Percentiles rank a stretch among this genome's conserved stretches.
Conservation (phyloP, 1,140 invertebrate genomes). For the Zeugodacus cucurbitae region DNA sequence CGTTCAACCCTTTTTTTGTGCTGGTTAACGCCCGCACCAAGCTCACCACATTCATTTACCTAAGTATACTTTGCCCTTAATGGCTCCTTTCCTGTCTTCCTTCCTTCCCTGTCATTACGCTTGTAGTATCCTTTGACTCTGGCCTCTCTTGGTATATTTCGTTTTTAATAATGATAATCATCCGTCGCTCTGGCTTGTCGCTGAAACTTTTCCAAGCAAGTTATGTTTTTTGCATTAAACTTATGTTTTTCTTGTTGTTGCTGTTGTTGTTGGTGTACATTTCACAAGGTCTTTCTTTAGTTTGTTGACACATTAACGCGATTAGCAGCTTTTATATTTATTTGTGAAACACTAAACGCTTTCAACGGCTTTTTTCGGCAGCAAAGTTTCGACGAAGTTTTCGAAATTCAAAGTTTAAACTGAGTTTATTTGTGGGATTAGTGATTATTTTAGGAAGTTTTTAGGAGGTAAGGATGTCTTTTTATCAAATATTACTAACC, state of each 20-base stretch:
- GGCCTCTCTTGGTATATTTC: not conserved
- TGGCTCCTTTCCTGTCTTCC: not conserved
- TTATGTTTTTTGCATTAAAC: not conserved
- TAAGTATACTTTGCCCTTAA: slow-evolving; percentile 25
- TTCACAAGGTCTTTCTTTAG: not conserved
- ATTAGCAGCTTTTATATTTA: slow-evolving; percentile 4
- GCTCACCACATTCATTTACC: slow-evolving; percentile 34
- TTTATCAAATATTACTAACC: too few species aligned
- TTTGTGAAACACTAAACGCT: not conserved
- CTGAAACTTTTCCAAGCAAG: not conserved
- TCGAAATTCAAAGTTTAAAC: not conserved
- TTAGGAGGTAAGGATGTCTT: too few species aligned
- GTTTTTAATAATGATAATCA: slow-evolving; percentile 34
- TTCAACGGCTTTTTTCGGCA: not conserved
- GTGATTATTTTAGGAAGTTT: too few species aligned
- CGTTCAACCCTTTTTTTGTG: slow-evolving; percentile 38
- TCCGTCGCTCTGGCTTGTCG: not conserved
- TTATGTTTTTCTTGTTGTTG: not conserved
- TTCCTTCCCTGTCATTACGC: slow-evolving; percentile 30
- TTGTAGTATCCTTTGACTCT: slow-evolving; percentile 18
- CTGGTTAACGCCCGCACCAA: not conserved
- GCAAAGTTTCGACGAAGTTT: not conserved
- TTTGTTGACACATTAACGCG: slow-evolving; percentile 29
- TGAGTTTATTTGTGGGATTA: not conserved
- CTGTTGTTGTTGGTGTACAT: not conserved